Evolutionary conservation across 2,797 vertebrate genomes (phyloP), one percentile per base, ranked within the genome.

Genomic region (Lagocephalus sceleratus): DNA sequence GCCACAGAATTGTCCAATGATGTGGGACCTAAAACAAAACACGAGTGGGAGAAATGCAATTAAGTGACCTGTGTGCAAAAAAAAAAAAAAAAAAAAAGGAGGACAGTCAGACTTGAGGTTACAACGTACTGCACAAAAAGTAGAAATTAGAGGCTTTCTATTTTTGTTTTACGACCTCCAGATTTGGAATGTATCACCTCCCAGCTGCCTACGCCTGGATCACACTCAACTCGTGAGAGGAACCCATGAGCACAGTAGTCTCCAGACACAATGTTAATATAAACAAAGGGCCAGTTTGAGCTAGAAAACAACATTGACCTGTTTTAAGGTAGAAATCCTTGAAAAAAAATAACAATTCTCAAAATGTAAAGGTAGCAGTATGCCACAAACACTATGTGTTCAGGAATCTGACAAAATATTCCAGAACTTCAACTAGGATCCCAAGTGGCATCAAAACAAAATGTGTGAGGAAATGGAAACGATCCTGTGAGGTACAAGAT

Each of bases 81-180:
- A 43, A 57, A 51, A 44, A 29, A 12, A 3, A 54, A 44, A 6
- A 51, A 14, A 58, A 44, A 62, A 41, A 50, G 43, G 51, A 1
- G 12, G 32, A 35, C 32, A 14, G 11, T 29, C 26, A 29, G 7
- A 35, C 32, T 35, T 35, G 32, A 3, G 12, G 10, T 35, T 14
- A 12, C 32, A 35, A 14, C 3, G 32, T 35, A 35, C 32, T 35
- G 32, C 32, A 14, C 32, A 60, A 76, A 75, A 70, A 66, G 56
- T 58, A 54, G 54, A 78, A 79, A 79, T 64, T 66, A 56, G 54
- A 79, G 57, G 61, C 51, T 73, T 81, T 81, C 78, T 87, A 85
- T 86, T 86, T 88, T 75, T 78, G 71, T 62, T 85, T 84, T 72
- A 85, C 75, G 71, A 81, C 73, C 71, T 81, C 76, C 82, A 88